Base-by-base conservation (phyloP, 2,113 vertebrate genomes). In the Oceanites oceanicus region DNA sequence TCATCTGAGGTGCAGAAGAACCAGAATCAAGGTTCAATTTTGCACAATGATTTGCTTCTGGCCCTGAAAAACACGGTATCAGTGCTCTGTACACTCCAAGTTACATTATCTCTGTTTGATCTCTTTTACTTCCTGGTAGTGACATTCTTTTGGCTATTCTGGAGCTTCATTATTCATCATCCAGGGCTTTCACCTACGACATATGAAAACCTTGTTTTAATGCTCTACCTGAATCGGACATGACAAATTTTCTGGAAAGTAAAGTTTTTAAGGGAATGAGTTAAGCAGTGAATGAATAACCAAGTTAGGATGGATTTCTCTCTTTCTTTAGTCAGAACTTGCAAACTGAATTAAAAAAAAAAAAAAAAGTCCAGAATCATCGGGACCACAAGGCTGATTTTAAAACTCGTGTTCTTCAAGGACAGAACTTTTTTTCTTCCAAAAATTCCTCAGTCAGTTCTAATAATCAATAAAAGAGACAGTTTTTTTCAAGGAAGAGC, bases 31-130 rank as follows among this genome's bases (percentile, higher is more conserved):
- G 12, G 15, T 36, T 72, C 25, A 30, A 2, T 53, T 82, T 88
- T 88, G 42, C 67, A 63, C 0, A 1, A 5, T 36, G 23, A 72
- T 92, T 72, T 72, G 6, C 6, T 20, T 55, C 42, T 78, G 13
- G 3, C 10, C 25, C 50, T 55, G 19, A 38, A 78, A 66, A 81
- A 8, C 12, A 75, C 13, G 0, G 0, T 29, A 1, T 53, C 22
- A 29, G 15, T 58, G 36, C 3, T 62, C 21, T 58, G 7, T 26
- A 26, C 10, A 18, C 4, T 56, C 9, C 13, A 26, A 61, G 14
- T 67, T 45, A 50, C 12, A 7, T 6, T 25, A 44, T 32, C 89
- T 61, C 44, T 91, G 9, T 63, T 84, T 68, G 1, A 70, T 61
- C 11, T 89, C n/a, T 63, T 38, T n/a, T 38, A 0, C 25, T 50